Percentiles rank a stretch among this genome's conserved stretches.
These are phyloP conservation scores for Limenitis arthemis DNA, from an alignment of 2,888 invertebrate species.

Conservation along the genomic window DNA sequence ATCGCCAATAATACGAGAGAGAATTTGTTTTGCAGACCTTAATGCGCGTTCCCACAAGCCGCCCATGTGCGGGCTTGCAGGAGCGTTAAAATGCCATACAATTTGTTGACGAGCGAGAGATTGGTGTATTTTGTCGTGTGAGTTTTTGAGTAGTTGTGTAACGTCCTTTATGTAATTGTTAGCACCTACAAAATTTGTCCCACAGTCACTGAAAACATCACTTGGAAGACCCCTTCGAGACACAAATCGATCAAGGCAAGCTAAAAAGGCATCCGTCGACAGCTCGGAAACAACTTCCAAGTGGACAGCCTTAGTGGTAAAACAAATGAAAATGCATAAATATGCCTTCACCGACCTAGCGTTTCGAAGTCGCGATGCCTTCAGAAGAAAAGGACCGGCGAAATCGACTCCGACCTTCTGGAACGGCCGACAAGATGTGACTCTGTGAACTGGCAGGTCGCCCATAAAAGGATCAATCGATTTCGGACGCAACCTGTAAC, in stretches of 20 bases:
- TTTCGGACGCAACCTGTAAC: conserved; percentile 4
- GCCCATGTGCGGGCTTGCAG: conserved; percentile 6
- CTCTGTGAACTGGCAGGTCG: conserved; percentile 1
- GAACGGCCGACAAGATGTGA: too few relatives aligned
- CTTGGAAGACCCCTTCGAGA: too few relatives aligned
- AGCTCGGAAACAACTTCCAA: conserved; percentile 15
- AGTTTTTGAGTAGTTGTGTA: too few relatives aligned
- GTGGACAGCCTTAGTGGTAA: conserved; percentile 18
- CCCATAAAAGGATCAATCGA: conserved; percentile 8
- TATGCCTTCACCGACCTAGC: too few relatives aligned
- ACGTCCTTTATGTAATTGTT: too few relatives aligned
- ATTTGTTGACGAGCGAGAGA: conserved; percentile 10
- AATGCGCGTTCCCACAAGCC: not conserved
- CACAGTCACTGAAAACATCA: conserved; percentile 15
- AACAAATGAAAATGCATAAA: conserved; percentile 15
- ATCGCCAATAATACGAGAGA: not conserved
- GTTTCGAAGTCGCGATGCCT: too few relatives aligned
- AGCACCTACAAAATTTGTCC: conserved; percentile 8
- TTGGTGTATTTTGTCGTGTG: too few relatives aligned
- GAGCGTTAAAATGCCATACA: conserved; percentile 20
- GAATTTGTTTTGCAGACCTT: not conserved
- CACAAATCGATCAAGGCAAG: not conserved
- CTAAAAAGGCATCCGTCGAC: not conserved
- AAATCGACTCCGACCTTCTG: too few relatives aligned
- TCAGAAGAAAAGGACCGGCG: too few relatives aligned